Conservation (phyloP, 2,888 invertebrate species). For the Pollenia griseotomentosa region DNA sequence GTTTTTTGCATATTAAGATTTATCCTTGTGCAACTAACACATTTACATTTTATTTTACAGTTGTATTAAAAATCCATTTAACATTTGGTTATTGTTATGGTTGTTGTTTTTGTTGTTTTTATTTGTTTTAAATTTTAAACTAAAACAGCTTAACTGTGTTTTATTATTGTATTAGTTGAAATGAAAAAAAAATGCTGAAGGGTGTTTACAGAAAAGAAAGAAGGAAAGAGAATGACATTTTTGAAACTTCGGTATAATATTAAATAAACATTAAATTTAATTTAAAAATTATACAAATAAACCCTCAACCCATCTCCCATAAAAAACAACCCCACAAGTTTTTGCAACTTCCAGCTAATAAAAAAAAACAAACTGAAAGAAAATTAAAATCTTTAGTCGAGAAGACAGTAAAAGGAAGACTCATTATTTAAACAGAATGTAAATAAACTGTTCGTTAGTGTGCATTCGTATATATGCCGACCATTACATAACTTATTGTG, state of each 20-base stretch:
- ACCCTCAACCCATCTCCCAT: neutral
- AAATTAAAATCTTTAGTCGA: neutral
- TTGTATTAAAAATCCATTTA: constrained; percentile 62
- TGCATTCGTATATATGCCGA: neutral
- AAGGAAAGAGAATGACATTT: too few relatives aligned
- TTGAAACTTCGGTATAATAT: constrained; percentile 11
- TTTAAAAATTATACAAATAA: constrained; percentile 24
- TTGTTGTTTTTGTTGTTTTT: neutral
- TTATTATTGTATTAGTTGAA: constrained; percentile 36
- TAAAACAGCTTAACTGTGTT: constrained; percentile 60
- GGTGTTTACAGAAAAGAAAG: neutral
- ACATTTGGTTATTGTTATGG: constrained; percentile 24
- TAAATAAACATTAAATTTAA: constrained; percentile 57
- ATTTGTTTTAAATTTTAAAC: neutral
- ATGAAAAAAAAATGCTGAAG: too few relatives aligned
- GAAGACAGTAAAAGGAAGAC: neutral
- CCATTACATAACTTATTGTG: neutral
- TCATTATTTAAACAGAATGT: neutral
- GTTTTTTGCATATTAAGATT: neutral
- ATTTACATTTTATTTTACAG: neutral
- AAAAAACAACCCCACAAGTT: neutral
- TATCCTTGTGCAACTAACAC: neutral
- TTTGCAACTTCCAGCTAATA: neutral
- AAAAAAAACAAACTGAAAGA: neutral
- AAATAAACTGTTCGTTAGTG: too few relatives aligned